Evolutionary conservation across 2,888 invertebrate species (phyloP).

Genomic region (Parnassius glacialis): DNA sequence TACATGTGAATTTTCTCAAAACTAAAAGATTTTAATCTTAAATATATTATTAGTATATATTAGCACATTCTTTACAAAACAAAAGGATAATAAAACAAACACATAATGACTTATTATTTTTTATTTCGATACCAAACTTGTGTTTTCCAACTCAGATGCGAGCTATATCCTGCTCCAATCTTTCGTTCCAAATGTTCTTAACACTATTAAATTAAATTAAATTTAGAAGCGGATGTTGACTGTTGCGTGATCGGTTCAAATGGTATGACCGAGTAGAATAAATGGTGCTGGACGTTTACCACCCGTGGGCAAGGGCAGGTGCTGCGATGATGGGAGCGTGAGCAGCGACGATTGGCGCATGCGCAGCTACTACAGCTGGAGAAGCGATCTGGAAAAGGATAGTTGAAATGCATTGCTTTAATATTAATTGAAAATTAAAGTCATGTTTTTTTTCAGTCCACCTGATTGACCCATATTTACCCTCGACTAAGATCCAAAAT

Average conservation of each 20-base stretch:
- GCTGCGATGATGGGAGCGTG: constrained; percentile 51
- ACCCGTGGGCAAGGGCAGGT: constrained; percentile 59
- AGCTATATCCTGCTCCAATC: constrained; percentile 48
- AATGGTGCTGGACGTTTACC: constrained; percentile 45
- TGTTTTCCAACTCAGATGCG: constrained; percentile 46
- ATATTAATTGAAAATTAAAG: too few species aligned
- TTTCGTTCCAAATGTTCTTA: constrained; percentile 47
- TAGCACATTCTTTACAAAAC: too few species aligned
- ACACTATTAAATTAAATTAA: constrained; percentile 52
- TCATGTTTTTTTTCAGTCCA: too few species aligned
- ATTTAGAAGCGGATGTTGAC: constrained; percentile 48
- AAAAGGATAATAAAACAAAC: constrained; percentile 26
- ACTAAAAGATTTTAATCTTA: too few species aligned
- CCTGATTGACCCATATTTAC: too few species aligned
- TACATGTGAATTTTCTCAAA: too few species aligned
- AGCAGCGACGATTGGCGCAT: constrained; percentile 53
- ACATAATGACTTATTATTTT: constrained; percentile 42
- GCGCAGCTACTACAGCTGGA: constrained; percentile 62
- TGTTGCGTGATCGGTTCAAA: constrained; percentile 51
- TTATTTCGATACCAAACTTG: constrained; percentile 44
- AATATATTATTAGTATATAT: too few species aligned
- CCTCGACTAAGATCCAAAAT: too few species aligned
- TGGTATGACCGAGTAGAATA: constrained; percentile 40
- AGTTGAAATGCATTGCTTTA: background rate
- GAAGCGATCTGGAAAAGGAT: constrained; percentile 54